Base-by-base conservation (phyloP, 1,140 invertebrate genomes). In the Dendrolimus kikuchii region DNA sequence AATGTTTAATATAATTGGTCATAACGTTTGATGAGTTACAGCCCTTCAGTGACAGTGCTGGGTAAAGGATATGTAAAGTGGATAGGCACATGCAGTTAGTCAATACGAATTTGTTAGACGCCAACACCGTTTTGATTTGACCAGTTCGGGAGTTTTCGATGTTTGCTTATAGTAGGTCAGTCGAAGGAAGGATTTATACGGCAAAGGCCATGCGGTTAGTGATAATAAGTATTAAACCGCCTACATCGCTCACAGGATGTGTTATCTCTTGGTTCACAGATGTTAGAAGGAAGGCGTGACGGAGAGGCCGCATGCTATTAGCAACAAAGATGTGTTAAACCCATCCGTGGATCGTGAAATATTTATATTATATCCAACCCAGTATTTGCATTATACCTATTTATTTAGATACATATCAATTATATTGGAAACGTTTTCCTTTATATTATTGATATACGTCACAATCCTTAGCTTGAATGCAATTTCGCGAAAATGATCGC, bases 231-330 rank as follows among this genome's bases (percentile, higher is more conserved):
- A 71, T 86, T 86, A 82, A 57, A 61, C 60, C 63, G 60, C 69
- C 74, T 57, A 69, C 69, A 65, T 49, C 46, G 40, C 46, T n/a
- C n/a, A 9, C 38, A 5, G 40, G 6, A 57, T 53, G 55, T 38
- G 46, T 5, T 62, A 60, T 49, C 37, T 43, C 43, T 57, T 46
- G 69, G 23, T 3, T 77, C 71, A 74, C 68, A 68, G 73, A 77
- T 65, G 57, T 53, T 51, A 38, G 38, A 37, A 73, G 76, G 77
- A 78, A 59, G 72, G 74, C 55, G 46, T 37, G 5, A 5, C 56
- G 80, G 77, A 74, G 7, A 68, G 82, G 81, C 59, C 37, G 62
- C 82, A 82, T 84, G 82, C 82, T 52, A 54, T 86, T 81, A 86
- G 58, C 62, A 49, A 62, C 55, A 37, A 62, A 46, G 49, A 59